These are phyloP conservation scores for Drosophila monieri DNA, from an alignment of 2,888 invertebrate genomes.

Conservation along the genomic window DNA sequence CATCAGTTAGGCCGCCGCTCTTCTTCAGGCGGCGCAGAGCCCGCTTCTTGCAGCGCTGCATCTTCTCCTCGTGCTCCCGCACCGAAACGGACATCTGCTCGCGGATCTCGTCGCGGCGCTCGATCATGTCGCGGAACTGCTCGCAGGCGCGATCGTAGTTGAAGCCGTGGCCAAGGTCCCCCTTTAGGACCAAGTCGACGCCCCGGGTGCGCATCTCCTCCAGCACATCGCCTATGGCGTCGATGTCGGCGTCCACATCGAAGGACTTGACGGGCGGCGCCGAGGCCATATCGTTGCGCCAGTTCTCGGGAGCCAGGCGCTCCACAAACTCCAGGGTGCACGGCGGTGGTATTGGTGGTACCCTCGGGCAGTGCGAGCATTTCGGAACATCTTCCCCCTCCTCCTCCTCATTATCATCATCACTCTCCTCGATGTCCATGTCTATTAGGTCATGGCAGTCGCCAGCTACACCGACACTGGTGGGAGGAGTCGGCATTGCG, in stretches of 20 bases:
- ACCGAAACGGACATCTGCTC: not conserved
- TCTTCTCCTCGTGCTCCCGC: not conserved
- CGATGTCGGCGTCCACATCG: not conserved
- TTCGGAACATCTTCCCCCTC: not conserved
- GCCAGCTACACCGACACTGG: not conserved
- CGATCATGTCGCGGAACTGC: constrained; percentile 23
- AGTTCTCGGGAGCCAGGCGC: not conserved
- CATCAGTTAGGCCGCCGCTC: not conserved
- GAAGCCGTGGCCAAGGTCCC: not conserved
- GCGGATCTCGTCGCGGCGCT: constrained; percentile 15
- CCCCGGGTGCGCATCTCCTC: not conserved
- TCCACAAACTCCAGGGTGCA: not conserved
- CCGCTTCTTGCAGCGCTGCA: not conserved
- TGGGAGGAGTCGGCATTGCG: not conserved
- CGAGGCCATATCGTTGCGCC: not conserved
- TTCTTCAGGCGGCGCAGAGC: not conserved
- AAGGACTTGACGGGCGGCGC: not conserved
- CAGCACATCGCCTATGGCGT: not conserved
- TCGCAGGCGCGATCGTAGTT: not conserved
- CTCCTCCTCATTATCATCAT: not conserved
- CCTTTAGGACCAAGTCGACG: not conserved
- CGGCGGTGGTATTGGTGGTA: not conserved
- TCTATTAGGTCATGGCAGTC: not conserved
- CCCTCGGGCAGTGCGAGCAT: not conserved
- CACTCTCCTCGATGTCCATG: not conserved